Evolutionary conservation across 2,113 vertebrate species (phyloP).

Genomic region (Platichthys stellatus): DNA sequence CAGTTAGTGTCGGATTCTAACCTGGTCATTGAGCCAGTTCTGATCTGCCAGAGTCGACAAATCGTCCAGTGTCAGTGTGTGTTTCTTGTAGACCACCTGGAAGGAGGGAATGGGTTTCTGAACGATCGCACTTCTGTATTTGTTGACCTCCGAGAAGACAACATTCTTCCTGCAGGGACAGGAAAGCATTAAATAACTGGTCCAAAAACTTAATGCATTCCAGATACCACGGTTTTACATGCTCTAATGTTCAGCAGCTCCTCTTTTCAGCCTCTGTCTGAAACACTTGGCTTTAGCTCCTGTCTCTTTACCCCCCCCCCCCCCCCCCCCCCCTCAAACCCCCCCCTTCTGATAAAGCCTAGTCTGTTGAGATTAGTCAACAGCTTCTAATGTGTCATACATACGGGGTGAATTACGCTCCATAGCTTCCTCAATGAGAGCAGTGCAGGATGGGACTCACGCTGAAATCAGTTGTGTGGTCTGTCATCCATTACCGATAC

Average conservation of each 20-base stretch:
- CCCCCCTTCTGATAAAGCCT: too few species aligned
- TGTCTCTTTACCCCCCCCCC: too few species aligned
- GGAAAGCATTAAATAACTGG: background rate
- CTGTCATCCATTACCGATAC: too few species aligned
- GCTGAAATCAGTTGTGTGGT: too few species aligned
- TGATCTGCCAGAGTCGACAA: constrained; percentile 92
- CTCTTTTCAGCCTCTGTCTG: background rate
- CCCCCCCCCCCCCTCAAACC: too few species aligned
- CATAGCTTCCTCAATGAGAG: too few species aligned
- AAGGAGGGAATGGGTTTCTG: constrained; percentile 84
- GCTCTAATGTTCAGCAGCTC: background rate
- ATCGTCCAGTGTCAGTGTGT: constrained; percentile 94
- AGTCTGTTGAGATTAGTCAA: too few species aligned
- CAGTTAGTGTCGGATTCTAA: constrained; percentile 42
- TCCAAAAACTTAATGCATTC: too few species aligned
- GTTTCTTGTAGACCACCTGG: constrained; percentile 93
- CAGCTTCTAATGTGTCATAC: too few species aligned
- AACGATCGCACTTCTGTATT: constrained; percentile 84
- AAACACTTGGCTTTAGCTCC: too few species aligned
- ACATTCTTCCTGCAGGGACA: constrained; percentile 80
- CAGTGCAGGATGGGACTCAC: too few species aligned
- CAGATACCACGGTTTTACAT: background rate
- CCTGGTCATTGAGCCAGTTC: constrained; percentile 99
- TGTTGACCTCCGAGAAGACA: constrained; percentile 87
- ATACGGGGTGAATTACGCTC: too few species aligned